Percentiles rank a stretch among this genome's conserved stretches.
These are phyloP conservation scores for Microtus ochrogaster DNA, from an alignment of 2,113 vertebrate genomes.

Conservation along the genomic window DNA sequence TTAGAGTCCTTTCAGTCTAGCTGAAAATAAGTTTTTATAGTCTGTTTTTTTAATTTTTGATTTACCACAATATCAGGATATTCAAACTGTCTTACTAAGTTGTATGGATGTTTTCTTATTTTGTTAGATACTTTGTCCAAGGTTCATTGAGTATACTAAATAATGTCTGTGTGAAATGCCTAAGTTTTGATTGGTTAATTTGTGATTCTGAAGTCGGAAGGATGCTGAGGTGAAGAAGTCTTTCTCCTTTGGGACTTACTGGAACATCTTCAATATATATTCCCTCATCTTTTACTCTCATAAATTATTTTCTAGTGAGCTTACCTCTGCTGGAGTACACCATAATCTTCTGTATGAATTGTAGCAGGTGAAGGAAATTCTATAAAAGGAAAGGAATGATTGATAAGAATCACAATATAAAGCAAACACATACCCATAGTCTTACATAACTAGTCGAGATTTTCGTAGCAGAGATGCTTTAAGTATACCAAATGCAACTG, in stretches of 20 bases:
- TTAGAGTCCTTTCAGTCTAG: background rate
- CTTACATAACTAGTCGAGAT: background rate
- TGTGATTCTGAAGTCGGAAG: background rate
- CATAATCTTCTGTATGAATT: background rate
- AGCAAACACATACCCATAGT: background rate
- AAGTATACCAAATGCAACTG: background rate
- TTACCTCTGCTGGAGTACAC: background rate
- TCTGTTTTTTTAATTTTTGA: background rate
- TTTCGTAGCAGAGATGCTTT: background rate
- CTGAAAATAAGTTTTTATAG: constrained; percentile 32
- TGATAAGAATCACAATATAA: background rate
- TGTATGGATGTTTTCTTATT: constrained; percentile 35
- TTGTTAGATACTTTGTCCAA: background rate
- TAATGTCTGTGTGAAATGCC: background rate
- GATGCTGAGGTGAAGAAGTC: constrained; percentile 2
- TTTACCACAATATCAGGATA: background rate
- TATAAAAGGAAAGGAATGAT: background rate
- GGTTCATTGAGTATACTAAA: background rate
- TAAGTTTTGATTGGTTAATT: background rate
- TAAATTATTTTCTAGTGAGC: background rate
- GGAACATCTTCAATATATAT: background rate
- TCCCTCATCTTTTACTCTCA: background rate
- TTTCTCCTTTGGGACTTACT: background rate
- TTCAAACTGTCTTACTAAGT: constrained; percentile 10
- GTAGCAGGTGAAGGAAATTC: background rate